Percentiles rank a stretch among this genome's conserved stretches.
These are phyloP conservation scores for Drosophila melanogaster DNA, from an alignment of 1,140 invertebrate species.

Conservation along the genomic window DNA sequence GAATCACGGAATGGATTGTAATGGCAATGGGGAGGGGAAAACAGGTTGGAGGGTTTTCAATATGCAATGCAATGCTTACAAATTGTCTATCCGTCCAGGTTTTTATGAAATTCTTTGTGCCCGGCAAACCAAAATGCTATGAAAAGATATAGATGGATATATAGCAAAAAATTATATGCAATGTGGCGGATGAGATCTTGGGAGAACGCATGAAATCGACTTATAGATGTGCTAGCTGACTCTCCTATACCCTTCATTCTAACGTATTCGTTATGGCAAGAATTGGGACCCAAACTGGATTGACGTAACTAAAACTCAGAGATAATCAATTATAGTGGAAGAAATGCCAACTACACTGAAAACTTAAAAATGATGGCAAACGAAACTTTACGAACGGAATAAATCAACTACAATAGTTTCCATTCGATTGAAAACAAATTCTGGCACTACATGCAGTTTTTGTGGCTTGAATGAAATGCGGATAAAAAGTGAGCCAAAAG, in stretches of 20 bases:
- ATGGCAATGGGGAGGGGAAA: slow-evolving; percentile 21
- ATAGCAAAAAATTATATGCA: slow-evolving; percentile 73
- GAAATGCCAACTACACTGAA: slow-evolving; percentile 1
- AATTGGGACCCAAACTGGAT: background rate
- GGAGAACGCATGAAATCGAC: slow-evolving; percentile 40
- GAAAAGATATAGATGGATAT: slow-evolving; percentile 75
- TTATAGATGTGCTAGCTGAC: slow-evolving; percentile 9
- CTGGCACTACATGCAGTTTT: slow-evolving; percentile 39
- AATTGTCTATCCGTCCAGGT: slow-evolving; percentile 82
- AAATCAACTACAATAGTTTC: slow-evolving; percentile 10
- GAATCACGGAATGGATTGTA: background rate
- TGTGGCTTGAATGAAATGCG: slow-evolving; percentile 19
- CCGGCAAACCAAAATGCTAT: slow-evolving; percentile 83
- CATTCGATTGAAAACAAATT: slow-evolving; percentile 14
- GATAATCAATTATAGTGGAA: background rate
- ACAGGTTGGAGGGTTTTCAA: slow-evolving; percentile 48
- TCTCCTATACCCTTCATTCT: background rate
- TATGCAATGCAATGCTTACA: slow-evolving; percentile 80
- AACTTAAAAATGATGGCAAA: slow-evolving; percentile 1
- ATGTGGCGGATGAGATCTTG: slow-evolving; percentile 35
- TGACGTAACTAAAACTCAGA: background rate
- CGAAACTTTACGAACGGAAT: slow-evolving; percentile 1
- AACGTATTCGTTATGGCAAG: background rate
- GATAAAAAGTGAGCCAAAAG: slow-evolving; percentile 28
- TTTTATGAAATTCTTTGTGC: slow-evolving; percentile 82